A percentile compares a stretch with the other conserved stretches of the same genome.
phyloP scores from a whole-genome alignment of 2,797 vertebrate species.

The Avahi laniger region DNA sequence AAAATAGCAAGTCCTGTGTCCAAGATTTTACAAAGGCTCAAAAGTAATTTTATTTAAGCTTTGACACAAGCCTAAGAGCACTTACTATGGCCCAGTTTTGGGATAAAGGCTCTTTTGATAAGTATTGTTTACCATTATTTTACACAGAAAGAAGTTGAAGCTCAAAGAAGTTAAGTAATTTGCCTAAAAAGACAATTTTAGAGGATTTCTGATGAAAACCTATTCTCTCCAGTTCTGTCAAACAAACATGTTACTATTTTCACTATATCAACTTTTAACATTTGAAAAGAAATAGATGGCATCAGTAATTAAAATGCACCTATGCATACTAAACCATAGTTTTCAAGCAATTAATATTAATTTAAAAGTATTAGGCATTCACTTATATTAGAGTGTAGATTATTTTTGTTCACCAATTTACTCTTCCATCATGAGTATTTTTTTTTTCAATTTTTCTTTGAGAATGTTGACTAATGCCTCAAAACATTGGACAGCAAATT shows the following conservation, averaged over 20 bases:
- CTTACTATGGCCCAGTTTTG: background rate
- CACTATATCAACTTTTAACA: background rate
- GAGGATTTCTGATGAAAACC: background rate
- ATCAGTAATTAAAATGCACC: background rate
- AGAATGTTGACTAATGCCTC: background rate
- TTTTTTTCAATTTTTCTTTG: background rate
- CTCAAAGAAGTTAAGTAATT: background rate
- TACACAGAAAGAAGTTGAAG: background rate
- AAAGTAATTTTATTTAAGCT: background rate
- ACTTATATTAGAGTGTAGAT: background rate
- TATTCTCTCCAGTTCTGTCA: background rate
- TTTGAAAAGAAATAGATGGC: background rate
- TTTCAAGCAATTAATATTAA: background rate
- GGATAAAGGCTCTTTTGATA: background rate
- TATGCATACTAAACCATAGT: background rate
- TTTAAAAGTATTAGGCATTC: background rate
- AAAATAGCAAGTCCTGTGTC: background rate
- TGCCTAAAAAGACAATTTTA: background rate
- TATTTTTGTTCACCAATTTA: background rate
- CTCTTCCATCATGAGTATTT: background rate
- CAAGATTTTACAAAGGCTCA: background rate
- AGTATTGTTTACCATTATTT: background rate
- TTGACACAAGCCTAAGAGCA: background rate
- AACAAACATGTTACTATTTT: background rate
- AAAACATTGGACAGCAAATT: background rate